Percentiles rank a stretch among this genome's conserved stretches.
phyloP scores from a whole-genome alignment of 2,888 invertebrate species.

The Alloscopus bannaensis region DNA sequence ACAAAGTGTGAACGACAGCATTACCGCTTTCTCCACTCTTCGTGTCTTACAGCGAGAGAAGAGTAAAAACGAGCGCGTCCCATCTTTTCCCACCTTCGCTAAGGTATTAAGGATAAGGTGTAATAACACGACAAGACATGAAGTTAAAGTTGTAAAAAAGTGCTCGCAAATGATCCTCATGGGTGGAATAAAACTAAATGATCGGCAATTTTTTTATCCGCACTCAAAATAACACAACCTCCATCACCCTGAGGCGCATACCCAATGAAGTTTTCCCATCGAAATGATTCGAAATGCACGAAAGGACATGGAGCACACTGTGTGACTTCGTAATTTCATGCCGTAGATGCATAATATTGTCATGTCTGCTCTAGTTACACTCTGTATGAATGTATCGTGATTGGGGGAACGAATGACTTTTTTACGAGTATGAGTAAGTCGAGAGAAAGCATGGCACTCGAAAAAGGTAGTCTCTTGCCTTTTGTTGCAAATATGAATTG shows the following conservation, averaged over 20 bases:
- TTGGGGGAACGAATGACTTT: no score
- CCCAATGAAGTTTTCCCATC: neutral
- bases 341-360: no score
- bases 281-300: neutral
- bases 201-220: slow-evolving; percentile 24
- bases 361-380: no score
- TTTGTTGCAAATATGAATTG: no score
- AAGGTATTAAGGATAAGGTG: no score
- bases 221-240: slow-evolving; percentile 30
- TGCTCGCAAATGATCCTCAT: slow-evolving; percentile 21
- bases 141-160: slow-evolving; percentile 20
- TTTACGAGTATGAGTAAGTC: no score
- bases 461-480: no score
- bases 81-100: neutral
- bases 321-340: no score
- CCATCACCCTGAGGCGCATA: slow-evolving; percentile 22
- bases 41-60: neutral
- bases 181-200: slow-evolving; percentile 26
- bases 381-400: no score
- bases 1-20: slow-evolving; percentile 4
- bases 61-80: neutral
- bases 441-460: no score
- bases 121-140: slow-evolving; percentile 1
- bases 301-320: no score
- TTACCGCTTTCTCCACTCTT: neutral